Evolutionary conservation across 1,140 invertebrate genomes (phyloP).

Genomic region (Harpegnathos saltator): DNA sequence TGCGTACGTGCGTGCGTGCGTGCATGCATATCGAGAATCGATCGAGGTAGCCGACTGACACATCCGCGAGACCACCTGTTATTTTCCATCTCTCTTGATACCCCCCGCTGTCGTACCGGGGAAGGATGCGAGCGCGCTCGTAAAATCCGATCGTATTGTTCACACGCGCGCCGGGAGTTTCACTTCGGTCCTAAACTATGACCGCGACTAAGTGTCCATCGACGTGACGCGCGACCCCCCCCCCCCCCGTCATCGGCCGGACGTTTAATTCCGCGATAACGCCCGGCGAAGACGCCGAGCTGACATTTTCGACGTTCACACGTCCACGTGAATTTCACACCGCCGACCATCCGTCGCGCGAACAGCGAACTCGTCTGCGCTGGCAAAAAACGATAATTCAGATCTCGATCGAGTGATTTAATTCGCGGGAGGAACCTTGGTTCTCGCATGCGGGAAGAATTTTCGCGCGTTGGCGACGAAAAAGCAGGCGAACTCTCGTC

Average conservation of each 20-base stretch:
- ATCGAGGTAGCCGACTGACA: slow-evolving; percentile 40
- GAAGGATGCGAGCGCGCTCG: slow-evolving; percentile 4
- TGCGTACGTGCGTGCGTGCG: too few relatives aligned
- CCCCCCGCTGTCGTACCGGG: too few relatives aligned
- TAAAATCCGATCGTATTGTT: slow-evolving; percentile 4
- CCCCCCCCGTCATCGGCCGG: slow-evolving; percentile 41
- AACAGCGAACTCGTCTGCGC: too few relatives aligned
- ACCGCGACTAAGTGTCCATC: neutral
- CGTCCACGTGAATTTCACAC: neutral
- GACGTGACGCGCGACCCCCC: neutral
- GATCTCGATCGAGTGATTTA: too few relatives aligned
- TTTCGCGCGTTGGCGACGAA: too few relatives aligned
- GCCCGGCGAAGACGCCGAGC: neutral
- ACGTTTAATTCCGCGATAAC: neutral
- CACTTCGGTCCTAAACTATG: slow-evolving; percentile 10
- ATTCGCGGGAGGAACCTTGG: too few relatives aligned
- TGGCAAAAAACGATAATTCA: too few relatives aligned
- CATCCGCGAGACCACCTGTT: slow-evolving; percentile 2
- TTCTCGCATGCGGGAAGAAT: too few relatives aligned
- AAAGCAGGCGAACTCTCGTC: neutral
- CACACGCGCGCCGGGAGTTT: neutral
- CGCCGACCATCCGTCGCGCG: too few relatives aligned
- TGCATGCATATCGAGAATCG: neutral
- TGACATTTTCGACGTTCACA: neutral
- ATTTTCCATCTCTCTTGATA: slow-evolving; percentile 13